These are phyloP conservation scores for Apantesis nais DNA, from an alignment of 2,888 invertebrate genomes.

Conservation along the genomic window DNA sequence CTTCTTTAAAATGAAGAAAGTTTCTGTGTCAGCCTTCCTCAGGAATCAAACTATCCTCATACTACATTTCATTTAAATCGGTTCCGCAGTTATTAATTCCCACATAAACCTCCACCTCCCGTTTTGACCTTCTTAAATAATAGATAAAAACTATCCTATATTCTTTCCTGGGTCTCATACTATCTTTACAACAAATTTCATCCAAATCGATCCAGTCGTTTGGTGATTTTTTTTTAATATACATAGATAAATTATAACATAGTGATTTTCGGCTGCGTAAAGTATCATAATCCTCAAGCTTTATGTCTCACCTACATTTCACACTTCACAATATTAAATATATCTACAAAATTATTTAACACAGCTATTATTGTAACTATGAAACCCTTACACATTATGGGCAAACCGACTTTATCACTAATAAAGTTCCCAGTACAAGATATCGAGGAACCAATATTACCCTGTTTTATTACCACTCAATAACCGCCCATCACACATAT, in stretches of 20 bases:
- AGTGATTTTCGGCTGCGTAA: not conserved
- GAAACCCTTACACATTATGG: not conserved
- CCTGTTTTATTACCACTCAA: slow-evolving; percentile 12
- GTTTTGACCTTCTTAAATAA: no score
- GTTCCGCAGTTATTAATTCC: no score
- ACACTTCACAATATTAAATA: not conserved
- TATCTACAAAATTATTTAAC: not conserved
- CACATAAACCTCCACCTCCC: no score
- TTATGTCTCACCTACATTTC: not conserved
- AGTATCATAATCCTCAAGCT: not conserved
- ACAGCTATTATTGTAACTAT: not conserved
- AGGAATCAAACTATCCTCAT: no score
- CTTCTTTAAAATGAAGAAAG: no score
- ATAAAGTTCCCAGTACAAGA: not conserved
- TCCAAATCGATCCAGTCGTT: no score
- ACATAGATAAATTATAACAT: not conserved
- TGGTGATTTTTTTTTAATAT: no score
- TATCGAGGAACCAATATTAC: not conserved
- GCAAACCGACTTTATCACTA: not conserved
- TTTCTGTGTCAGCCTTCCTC: no score
- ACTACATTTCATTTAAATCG: no score
- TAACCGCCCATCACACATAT: not conserved
- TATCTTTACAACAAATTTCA: no score
- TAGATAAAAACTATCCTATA: no score
- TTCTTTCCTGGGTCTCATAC: no score